Percentiles rank a stretch among this genome's conserved stretches.
Evolutionary conservation across 2,888 invertebrate species (phyloP).

Genomic region (Diarsia mendica): DNA sequence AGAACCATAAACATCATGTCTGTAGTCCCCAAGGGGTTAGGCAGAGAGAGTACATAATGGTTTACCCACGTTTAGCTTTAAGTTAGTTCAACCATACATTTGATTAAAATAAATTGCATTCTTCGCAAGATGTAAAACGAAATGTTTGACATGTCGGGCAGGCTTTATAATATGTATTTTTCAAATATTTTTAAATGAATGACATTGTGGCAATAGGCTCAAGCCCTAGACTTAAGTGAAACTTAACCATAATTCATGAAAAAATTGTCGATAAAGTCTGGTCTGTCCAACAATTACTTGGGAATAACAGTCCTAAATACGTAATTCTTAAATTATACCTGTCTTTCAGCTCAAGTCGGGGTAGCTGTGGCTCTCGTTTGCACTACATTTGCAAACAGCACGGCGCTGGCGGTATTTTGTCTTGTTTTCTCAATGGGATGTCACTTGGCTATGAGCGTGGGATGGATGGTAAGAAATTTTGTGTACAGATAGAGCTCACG

Average conservation of each 20-base stretch:
- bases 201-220: not conserved
- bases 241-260: not conserved
- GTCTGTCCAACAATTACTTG: not conserved
- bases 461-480: constrained; percentile 83
- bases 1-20: not conserved
- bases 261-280: not conserved
- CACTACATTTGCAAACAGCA: constrained; percentile 83
- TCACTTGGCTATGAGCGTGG: constrained; percentile 90
- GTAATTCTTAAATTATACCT: not conserved
- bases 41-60: no score
- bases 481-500: not conserved
- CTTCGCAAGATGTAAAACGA: no score
- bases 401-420: constrained; percentile 84
- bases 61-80: no score
- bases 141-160: not conserved
- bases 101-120: no score
- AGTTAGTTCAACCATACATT: no score
- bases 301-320: not conserved
- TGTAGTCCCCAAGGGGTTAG: no score
- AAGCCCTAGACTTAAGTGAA: not conserved
- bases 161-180: no score
- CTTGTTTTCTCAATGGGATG: constrained; percentile 89
- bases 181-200: no score
- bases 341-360: constrained; percentile 73
- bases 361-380: constrained; percentile 69